A percentile compares a stretch with the other conserved stretches of the same genome.
These are phyloP conservation scores for Neomorphus geoffroyi DNA, from an alignment of 2,797 vertebrate genomes.

Conservation along the genomic window DNA sequence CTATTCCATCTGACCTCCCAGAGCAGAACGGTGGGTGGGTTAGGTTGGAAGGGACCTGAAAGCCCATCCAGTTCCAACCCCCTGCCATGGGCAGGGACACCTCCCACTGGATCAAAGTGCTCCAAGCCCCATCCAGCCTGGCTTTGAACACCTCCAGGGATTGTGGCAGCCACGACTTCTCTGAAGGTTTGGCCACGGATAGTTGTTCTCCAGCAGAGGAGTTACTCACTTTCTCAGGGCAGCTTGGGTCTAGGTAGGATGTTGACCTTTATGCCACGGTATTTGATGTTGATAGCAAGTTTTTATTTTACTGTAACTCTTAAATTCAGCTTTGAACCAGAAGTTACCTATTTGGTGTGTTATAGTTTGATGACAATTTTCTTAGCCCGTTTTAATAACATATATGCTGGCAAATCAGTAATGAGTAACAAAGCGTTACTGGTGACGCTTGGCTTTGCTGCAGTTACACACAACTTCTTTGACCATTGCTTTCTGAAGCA, in stretches of 20 bases:
- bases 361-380: neutral
- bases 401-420: neutral
- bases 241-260: neutral
- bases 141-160: no score
- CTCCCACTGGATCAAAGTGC: no score
- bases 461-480: neutral
- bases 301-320: neutral
- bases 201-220: neutral
- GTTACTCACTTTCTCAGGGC: neutral
- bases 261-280: neutral
- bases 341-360: neutral
- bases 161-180: no score
- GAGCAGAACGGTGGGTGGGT: neutral
- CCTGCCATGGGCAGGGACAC: no score
- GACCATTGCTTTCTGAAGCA: neutral
- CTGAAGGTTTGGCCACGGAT: neutral
- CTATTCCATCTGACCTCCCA: neutral
- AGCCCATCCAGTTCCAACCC: no score
- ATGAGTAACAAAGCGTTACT: neutral
- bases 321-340: neutral
- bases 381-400: neutral
- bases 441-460: neutral
- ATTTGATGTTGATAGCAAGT: neutral
- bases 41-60: no score
- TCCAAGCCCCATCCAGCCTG: no score